Evolutionary conservation across 2,888 invertebrate genomes (phyloP).

Genomic region (Balanococcus diminutus): DNA sequence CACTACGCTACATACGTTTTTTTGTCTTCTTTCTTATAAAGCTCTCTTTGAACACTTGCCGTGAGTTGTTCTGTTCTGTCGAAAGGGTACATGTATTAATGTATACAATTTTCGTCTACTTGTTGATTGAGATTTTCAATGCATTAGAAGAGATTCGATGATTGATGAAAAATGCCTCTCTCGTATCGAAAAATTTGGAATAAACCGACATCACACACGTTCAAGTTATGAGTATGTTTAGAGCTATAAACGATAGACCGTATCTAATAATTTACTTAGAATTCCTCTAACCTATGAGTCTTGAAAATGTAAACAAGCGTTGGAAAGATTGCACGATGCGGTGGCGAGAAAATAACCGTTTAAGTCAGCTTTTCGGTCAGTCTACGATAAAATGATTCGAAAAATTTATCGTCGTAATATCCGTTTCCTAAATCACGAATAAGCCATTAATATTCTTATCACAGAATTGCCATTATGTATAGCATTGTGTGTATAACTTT

Average conservation of each 20-base stretch:
- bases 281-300: neutral
- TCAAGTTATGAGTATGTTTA: too few relatives aligned
- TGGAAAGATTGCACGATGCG: neutral
- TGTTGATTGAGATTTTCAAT: neutral
- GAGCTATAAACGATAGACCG: too few relatives aligned
- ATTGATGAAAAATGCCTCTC: neutral
- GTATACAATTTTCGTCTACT: neutral
- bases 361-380: constrained; percentile 11
- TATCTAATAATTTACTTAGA: neutral
- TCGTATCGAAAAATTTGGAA: neutral
- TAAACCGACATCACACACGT: too few relatives aligned
- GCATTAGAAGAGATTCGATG: neutral
- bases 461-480: neutral
- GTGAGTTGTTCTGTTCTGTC: neutral
- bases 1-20: neutral
- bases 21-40: neutral
- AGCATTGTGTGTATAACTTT: neutral
- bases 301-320: neutral
- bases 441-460: constrained; percentile 1
- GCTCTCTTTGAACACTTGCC: neutral
- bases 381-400: neutral
- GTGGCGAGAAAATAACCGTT: constrained; percentile 2
- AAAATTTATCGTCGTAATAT: constrained; percentile 1
- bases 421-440: constrained; percentile 12
- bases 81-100: neutral